Evolutionary conservation across 2,888 invertebrate genomes (phyloP).

Genomic region (Zygogramma bicolorata): DNA sequence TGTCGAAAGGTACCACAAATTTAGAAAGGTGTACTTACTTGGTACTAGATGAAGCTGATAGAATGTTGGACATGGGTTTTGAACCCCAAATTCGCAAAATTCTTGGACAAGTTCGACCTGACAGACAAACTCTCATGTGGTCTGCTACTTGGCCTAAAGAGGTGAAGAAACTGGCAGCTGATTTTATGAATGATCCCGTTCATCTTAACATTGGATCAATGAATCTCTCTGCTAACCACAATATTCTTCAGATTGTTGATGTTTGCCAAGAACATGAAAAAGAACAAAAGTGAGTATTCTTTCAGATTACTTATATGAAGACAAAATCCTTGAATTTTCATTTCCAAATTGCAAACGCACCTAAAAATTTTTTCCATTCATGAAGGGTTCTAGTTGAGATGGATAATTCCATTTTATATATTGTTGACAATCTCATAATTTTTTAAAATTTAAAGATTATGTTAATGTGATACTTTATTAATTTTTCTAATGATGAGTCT

Average conservation of each 20-base stretch:
- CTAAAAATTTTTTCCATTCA: too few relatives aligned
- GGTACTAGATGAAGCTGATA: slow-evolving; percentile 94
- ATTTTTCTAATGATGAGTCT: slow-evolving; percentile 25
- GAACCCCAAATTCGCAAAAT: slow-evolving; percentile 96
- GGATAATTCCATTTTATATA: too few relatives aligned
- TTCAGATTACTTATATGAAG: slow-evolving; percentile 74
- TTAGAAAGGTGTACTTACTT: slow-evolving; percentile 85
- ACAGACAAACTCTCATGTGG: slow-evolving; percentile 97
- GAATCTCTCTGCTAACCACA: slow-evolving; percentile 89
- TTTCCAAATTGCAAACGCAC: background rate
- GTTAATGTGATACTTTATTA: background rate
- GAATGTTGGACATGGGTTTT: slow-evolving; percentile 98
- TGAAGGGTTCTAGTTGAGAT: too few relatives aligned
- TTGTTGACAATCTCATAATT: too few relatives aligned
- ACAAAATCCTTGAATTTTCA: background rate
- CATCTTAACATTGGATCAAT: slow-evolving; percentile 94
- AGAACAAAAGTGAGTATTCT: slow-evolving; percentile 68
- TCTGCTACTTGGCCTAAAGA: slow-evolving; percentile 99
- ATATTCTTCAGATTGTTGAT: slow-evolving; percentile 88
- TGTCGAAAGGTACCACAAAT: slow-evolving; percentile 80
- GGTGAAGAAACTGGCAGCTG: slow-evolving; percentile 90
- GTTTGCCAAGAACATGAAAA: slow-evolving; percentile 90
- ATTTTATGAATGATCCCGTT: slow-evolving; percentile 89
- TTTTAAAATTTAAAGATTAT: background rate
- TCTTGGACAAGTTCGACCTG: slow-evolving; percentile 91